These are phyloP conservation scores for Hypselothyrea guttata DNA, from an alignment of 2,888 invertebrate species.

Conservation along the genomic window DNA sequence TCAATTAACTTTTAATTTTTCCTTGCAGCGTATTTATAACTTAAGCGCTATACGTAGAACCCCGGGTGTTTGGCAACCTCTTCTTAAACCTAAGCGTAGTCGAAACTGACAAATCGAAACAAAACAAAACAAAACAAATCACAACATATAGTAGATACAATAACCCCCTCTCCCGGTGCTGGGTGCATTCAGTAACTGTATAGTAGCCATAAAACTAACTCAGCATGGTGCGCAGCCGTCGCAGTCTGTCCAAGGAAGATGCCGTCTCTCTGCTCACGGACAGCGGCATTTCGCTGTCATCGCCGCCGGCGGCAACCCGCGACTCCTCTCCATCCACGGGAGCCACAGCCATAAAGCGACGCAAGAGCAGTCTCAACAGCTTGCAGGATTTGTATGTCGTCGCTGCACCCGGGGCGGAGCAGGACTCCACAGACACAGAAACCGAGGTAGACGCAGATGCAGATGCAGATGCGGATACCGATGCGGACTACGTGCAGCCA, in stretches of 20 bases:
- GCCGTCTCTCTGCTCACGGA: constrained; percentile 74
- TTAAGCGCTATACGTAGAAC: constrained; percentile 43
- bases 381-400: constrained; percentile 41
- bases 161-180: constrained; percentile 46
- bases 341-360: constrained; percentile 42
- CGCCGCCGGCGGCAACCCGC: constrained; percentile 70
- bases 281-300: constrained; percentile 80
- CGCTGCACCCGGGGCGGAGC: constrained; percentile 18
- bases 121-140: too few species aligned
- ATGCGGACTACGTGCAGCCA: constrained; percentile 56
- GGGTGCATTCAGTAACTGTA: constrained; percentile 28
- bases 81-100: constrained; percentile 38
- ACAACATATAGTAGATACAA: constrained; percentile 42
- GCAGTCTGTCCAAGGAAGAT: constrained; percentile 80
- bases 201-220: constrained; percentile 39
- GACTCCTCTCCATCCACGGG: constrained; percentile 44
- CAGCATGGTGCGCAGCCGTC: constrained; percentile 79
- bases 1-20: constrained; percentile 26
- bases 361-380: constrained; percentile 59
- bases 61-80: constrained; percentile 55
- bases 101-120: too few species aligned
- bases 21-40: constrained; percentile 67
- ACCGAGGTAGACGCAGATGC: constrained; percentile 4
- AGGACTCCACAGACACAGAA: constrained; percentile 44
- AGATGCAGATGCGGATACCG: constrained; percentile 24